Evolutionary conservation across 2,113 vertebrate species (phyloP).

Genomic region (Tetraodon nigroviridis): DNA sequence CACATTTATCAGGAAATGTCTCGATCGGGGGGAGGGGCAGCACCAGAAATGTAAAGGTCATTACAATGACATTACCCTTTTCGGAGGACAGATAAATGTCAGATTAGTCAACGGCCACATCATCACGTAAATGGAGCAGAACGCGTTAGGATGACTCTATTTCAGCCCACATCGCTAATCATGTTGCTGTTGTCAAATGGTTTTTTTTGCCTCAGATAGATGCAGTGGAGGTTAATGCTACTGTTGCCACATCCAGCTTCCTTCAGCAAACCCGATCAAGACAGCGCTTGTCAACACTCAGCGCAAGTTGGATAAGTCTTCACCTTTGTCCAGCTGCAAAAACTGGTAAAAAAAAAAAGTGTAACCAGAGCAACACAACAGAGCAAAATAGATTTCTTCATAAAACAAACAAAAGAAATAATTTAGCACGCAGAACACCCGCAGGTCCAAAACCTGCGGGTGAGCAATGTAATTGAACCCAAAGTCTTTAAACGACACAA

Average conservation of each 20-base stretch:
- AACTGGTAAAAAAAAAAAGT: constrained; percentile 4
- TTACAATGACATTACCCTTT: constrained; percentile 73
- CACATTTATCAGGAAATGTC: constrained; percentile 36
- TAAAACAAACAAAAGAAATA: constrained; percentile 20
- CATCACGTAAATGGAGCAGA: constrained; percentile 42
- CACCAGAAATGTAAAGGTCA: constrained; percentile 69
- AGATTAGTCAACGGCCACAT: constrained; percentile 46
- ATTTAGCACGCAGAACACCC: not conserved
- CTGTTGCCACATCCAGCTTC: constrained; percentile 39
- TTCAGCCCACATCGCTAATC: not conserved
- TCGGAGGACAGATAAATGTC: constrained; percentile 54
- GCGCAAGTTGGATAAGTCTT: constrained; percentile 26
- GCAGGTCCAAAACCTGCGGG: no score
- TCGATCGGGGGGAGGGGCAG: constrained; percentile 27
- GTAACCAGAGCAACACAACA: constrained; percentile 1
- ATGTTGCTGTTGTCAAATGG: not conserved
- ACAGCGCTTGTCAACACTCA: constrained; percentile 49
- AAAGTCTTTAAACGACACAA: constrained; percentile 40
- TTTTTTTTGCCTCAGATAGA: constrained; percentile 16
- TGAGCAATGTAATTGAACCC: constrained; percentile 5
- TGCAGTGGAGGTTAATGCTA: constrained; percentile 44
- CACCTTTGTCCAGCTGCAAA: constrained; percentile 14
- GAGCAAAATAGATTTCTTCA: not conserved
- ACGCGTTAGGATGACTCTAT: constrained; percentile 17
- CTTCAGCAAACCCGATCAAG: constrained; percentile 44